Evolutionary conservation across 2,797 vertebrate species (phyloP).

Genomic region (Brachyrhaphis roseni): DNA sequence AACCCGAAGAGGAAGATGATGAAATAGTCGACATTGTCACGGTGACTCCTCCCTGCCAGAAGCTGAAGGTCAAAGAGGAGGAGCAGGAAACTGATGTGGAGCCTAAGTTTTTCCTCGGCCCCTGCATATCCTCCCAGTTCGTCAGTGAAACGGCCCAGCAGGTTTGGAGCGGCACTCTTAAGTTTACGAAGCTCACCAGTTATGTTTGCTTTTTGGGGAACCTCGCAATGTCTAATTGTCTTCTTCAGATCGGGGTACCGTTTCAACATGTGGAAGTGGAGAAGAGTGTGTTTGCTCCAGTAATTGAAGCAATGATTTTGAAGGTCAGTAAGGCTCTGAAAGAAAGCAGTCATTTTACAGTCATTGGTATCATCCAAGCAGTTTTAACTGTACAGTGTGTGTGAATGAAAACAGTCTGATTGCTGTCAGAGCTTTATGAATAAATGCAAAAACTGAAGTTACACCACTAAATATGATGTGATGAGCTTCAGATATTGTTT

Average conservation of each 20-base stretch:
- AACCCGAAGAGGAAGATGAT: conserved; percentile 86
- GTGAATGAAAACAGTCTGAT: background rate
- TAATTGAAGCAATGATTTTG: conserved; percentile 94
- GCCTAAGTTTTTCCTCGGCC: conserved; percentile 88
- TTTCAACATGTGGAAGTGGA: conserved; percentile 92
- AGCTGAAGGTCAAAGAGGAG: conserved; percentile 91
- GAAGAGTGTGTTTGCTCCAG: conserved; percentile 89
- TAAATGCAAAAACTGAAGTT: background rate
- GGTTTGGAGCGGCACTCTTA: conserved; percentile 72
- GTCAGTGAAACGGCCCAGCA: conserved; percentile 89
- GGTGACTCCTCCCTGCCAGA: conserved; percentile 81
- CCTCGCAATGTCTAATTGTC: conserved; percentile 5
- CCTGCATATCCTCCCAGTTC: conserved; percentile 86
- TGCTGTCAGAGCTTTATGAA: background rate
- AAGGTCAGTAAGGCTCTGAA: conserved; percentile 82
- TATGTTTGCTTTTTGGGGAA: background rate
- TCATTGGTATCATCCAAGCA: conserved; percentile 6
- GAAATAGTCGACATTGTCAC: conserved; percentile 91
- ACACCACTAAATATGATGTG: background rate
- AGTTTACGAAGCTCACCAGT: background rate
- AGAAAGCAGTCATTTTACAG: background rate
- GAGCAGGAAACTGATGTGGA: conserved; percentile 89
- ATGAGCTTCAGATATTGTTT: background rate
- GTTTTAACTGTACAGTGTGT: conserved; percentile 22
- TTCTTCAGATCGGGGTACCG: conserved; percentile 89